Evolutionary conservation across 2,888 invertebrate genomes (phyloP).

Genomic region (Baccha elongata): DNA sequence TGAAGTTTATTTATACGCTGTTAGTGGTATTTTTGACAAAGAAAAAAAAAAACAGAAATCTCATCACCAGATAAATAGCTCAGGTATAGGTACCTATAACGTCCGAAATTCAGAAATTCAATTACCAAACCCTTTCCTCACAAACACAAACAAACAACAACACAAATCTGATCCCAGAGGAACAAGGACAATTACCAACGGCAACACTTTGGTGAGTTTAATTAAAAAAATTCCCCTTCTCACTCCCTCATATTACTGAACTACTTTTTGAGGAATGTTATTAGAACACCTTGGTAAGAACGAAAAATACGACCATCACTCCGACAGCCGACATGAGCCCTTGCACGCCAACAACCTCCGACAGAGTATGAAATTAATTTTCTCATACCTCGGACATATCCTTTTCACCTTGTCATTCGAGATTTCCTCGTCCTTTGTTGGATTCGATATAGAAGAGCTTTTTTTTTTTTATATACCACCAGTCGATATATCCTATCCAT

Average conservation of each 20-base stretch:
- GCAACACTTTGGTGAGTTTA: conserved; percentile 70
- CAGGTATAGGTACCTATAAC: conserved; percentile 43
- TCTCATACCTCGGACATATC: conserved; percentile 68
- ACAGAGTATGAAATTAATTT: conserved; percentile 73
- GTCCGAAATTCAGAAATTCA: conserved; percentile 67
- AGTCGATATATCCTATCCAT: conserved; percentile 22
- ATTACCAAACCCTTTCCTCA: conserved; percentile 58
- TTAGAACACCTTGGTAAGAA: conserved; percentile 61
- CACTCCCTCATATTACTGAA: not conserved
- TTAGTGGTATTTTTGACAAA: conserved; percentile 59
- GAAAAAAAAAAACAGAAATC: not conserved
- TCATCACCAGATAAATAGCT: conserved; percentile 58
- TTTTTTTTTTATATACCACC: conserved; percentile 27
- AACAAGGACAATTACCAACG: conserved; percentile 68
- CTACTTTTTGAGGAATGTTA: conserved; percentile 39
- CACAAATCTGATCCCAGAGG: conserved; percentile 38
- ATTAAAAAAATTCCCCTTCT: conserved; percentile 65
- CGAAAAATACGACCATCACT: conserved; percentile 31
- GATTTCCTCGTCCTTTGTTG: conserved; percentile 62
- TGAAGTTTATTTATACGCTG: conserved; percentile 58
- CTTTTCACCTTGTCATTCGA: conserved; percentile 72
- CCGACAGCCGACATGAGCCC: conserved; percentile 50
- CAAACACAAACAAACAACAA: conserved; percentile 2
- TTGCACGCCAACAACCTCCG: conserved; percentile 51
- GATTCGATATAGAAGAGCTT: conserved; percentile 28